Conservation (phyloP, 2,113 vertebrate genomes). For the Panthera uncia region DNA sequence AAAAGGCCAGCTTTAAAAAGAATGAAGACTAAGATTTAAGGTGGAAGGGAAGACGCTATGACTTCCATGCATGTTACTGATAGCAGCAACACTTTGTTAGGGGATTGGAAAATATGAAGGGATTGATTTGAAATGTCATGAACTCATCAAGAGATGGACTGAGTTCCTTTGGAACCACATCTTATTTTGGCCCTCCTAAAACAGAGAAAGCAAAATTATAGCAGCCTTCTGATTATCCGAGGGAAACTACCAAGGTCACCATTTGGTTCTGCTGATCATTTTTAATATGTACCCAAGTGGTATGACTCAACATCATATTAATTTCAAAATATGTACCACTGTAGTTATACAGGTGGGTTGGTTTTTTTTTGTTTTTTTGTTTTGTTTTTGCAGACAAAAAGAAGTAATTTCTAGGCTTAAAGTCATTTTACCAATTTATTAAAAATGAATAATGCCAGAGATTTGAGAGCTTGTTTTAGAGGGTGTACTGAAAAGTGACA, state of each 20-base stretch:
- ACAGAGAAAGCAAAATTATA: not conserved
- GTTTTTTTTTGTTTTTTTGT: not conserved
- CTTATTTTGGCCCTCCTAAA: not conserved
- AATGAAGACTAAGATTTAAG: not conserved
- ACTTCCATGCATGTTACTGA: not conserved
- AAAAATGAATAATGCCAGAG: not conserved
- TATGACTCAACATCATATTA: constrained; percentile 6
- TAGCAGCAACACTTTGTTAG: too few relatives aligned
- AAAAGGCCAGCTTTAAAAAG: not conserved
- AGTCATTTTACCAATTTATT: constrained; percentile 25
- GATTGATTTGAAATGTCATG: not conserved
- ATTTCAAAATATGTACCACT: constrained; percentile 1
- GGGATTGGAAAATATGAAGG: not conserved
- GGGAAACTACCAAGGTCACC: not conserved
- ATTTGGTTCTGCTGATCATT: not conserved
- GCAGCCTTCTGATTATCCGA: not conserved
- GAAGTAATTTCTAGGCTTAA: constrained; percentile 52
- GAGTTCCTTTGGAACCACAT: not conserved
- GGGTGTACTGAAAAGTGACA: not conserved
- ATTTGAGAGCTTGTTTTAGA: constrained; percentile 43
- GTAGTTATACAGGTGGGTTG: not conserved
- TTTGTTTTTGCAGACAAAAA: not conserved
- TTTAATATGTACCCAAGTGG: not conserved
- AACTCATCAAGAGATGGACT: not conserved
- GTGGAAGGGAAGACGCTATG: not conserved